Evolutionary conservation across 1,140 invertebrate genomes (phyloP), one percentile per base, ranked within the genome.

Genomic region (Drosophila equinoxialis): DNA sequence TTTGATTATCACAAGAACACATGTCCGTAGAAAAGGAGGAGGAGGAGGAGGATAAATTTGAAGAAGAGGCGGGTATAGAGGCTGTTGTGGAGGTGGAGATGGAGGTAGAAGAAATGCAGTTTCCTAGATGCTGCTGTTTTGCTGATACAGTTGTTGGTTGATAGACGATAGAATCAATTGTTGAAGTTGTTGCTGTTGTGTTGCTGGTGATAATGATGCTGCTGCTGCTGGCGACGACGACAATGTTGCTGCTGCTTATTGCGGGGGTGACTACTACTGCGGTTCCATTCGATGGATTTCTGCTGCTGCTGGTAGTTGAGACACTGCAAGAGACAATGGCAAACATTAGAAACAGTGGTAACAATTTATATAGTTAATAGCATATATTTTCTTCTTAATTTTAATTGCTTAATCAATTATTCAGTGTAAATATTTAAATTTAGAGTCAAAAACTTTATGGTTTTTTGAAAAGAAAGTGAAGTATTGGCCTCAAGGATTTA

Each of bases 261-360:
- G 75, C 64, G 64, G 33, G 65, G 58, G 64, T 70, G 70, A 74
- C 75, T 74, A 66, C 58, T 39, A 23, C 39, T 42, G 20, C 33
- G 64, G 48, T 79, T 67, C 37, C 54, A 73, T 62, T 72, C 68
- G 45, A 35, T 71, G 74, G 65, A 60, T 76, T 72, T 55, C 45
- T 78, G 71, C 39, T 78, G 71, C 64, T 71, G 75, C 68, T 82
- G 76, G 61, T 90, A 65, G 81, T 76, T 65, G 73, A 71, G 63
- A 69, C 72, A 77, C 70, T 65, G 63, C 6, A 83, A 73, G 63
- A 48, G 13, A 48, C n/a, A 45, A 67, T 66, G 33, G 66, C 45
- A 39, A 7, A 59, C 11, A 1, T 33, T 23, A 33, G 60, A 26
- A 74, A 64, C 71, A 74, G 69, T 59, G 71, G 71, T 23, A 26